Conservation (phyloP, 64 coral and sea anemone species). For the Dendrophyllia cribrosa region DNA sequence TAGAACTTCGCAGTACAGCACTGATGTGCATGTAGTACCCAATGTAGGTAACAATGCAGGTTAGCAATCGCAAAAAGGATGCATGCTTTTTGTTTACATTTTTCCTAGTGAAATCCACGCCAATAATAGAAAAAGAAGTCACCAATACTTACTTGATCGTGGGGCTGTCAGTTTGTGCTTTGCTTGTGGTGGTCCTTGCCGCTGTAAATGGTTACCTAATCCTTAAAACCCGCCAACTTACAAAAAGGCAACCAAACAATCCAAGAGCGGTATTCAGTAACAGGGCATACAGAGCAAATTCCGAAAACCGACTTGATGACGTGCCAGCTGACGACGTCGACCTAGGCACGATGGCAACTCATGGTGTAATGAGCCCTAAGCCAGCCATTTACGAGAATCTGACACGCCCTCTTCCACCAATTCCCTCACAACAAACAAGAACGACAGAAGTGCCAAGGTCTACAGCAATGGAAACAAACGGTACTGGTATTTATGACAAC, state of each 20-base stretch:
- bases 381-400: not conserved
- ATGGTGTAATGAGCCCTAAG: not conserved
- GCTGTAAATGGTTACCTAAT: not conserved
- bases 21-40: no score
- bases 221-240: not conserved
- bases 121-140: not conserved
- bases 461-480: no score
- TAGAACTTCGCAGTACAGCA: no score
- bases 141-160: not conserved
- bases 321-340: not conserved
- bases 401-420: not conserved
- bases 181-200: not conserved
- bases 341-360: not conserved
- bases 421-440: not conserved
- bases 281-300: not conserved
- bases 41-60: no score
- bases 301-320: not conserved
- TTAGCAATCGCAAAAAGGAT: no score
- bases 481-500: not conserved
- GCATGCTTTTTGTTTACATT: not conserved
- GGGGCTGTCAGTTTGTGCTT: not conserved
- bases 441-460: no score
- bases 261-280: not conserved
- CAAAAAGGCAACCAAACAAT: not conserved
- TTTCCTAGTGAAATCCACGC: not conserved